phyloP scores from a whole-genome alignment of 53 echinoderm and acorn worm species.

The Antedon mediterranea region DNA sequence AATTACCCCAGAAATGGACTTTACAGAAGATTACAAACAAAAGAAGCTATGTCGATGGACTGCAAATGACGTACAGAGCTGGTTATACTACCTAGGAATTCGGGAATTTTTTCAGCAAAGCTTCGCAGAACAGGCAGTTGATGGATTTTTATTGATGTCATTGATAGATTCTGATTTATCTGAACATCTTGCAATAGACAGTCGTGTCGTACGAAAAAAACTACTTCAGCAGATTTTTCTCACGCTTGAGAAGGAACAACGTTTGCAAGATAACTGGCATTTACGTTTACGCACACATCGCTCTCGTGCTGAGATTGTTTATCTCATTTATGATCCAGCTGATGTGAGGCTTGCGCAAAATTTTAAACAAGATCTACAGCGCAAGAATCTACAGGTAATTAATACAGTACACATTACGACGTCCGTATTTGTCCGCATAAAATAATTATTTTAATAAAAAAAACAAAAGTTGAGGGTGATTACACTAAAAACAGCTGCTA shows the following conservation, averaged over 20 bases:
- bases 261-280: conserved; percentile 78
- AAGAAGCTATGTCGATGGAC: conserved; percentile 74
- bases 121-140: conserved; percentile 60
- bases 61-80: conserved; percentile 70
- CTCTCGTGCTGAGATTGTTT: conserved; percentile 50
- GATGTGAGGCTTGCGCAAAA: conserved; percentile 84
- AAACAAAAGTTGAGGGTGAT: too few relatives aligned
- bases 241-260: conserved; percentile 82
- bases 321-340: conserved; percentile 80
- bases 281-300: conserved; percentile 64
- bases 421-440: too few relatives aligned
- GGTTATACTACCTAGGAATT: conserved; percentile 70
- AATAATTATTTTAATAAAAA: too few relatives aligned
- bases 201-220: conserved; percentile 79
- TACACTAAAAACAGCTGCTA: too few relatives aligned
- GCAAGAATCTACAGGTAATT: conserved; percentile 63
- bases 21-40: conserved; percentile 63
- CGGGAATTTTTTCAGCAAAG: conserved; percentile 87
- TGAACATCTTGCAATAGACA: conserved; percentile 60
- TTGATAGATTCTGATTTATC: conserved; percentile 71
- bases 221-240: conserved; percentile 60
- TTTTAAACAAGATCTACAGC: conserved; percentile 74
- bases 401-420: too few relatives aligned
- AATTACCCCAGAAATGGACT: conserved; percentile 19
- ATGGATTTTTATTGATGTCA: conserved; percentile 85